Base-by-base conservation (phyloP, 1,140 invertebrate genomes). In the Diorhabda sublineata region DNA sequence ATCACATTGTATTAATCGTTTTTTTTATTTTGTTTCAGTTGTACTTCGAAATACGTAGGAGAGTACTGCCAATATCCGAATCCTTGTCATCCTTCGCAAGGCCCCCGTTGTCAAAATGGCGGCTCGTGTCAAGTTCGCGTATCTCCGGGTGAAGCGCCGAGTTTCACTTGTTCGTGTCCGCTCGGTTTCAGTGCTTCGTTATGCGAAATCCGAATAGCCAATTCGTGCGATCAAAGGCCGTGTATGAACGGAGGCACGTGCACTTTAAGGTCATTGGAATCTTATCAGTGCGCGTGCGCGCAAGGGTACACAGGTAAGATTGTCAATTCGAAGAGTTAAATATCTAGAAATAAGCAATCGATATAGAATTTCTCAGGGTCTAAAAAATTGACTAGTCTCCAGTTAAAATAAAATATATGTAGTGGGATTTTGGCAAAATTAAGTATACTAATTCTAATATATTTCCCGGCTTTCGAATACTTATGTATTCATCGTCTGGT, bases 11-110 rank as follows among this genome's bases (percentile, higher is more conserved):
- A 58, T 7, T 58, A 7, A 42, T 61, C 2, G 4, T 5, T 74
- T 66, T 70, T 69, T 77, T 75, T 79, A 75, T 76, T 83, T 83
- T 83, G 82, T 83, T 92, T 87, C 90, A 98, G 96, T 78, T 98
- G 96, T 82, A 92, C 93, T 67, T 88, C 92, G 26, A 88, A 90
- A 79, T 96, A 90, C 83, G 92, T 96, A 58, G 96, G 96, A 72
- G 94, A 97, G 80, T 97, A 94, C 83, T 98, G 96, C 79, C 92
- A 98, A 78, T 89, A 95, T 80, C 84, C 88, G 69, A 97, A 98
- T 83, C 96, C 96, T 1, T 98, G 96, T 81, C 88, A 92, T 77
- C 94, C 92, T 61, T 92, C 90, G 4, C 73, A 68, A 61, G 87
- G 88, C 0, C 85, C 87, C 8, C 87, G 93, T 58, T 96, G 93